Evolutionary conservation across 2,797 vertebrate species (phyloP).

Genomic region (Pseudochirops cupreus): DNA sequence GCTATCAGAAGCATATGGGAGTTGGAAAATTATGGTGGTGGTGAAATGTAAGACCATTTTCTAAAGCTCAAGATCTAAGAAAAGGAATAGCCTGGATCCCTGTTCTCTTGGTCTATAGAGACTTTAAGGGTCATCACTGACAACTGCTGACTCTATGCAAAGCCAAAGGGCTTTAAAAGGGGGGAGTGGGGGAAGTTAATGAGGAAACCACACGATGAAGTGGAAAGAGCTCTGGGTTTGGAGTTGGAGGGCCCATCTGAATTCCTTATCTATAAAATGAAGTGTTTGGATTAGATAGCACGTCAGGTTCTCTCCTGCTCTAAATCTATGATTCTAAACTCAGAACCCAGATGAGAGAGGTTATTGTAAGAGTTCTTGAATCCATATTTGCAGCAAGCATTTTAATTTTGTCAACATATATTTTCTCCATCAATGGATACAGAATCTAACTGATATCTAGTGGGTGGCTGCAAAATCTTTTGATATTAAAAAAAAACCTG

Average conservation of each 20-base stretch:
- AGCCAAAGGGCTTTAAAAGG: not conserved
- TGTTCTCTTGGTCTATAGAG: not conserved
- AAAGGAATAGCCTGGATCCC: not conserved
- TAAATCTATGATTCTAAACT: not conserved
- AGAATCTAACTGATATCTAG: not conserved
- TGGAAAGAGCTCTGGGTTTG: not conserved
- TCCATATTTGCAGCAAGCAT: not conserved
- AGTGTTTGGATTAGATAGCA: not conserved
- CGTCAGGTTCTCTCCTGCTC: not conserved
- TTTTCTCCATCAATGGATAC: not conserved
- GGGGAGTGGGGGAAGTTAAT: not conserved
- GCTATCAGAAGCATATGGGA: not conserved
- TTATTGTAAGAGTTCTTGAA: not conserved
- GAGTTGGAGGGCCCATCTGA: conserved; percentile 28
- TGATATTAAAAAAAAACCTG: not conserved
- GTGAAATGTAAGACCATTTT: not conserved
- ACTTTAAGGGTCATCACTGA: not conserved
- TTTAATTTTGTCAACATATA: not conserved
- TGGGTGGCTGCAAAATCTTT: not conserved
- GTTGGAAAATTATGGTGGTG: not conserved
- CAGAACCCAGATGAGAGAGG: not conserved
- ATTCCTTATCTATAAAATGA: conserved; percentile 47
- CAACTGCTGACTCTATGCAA: not conserved
- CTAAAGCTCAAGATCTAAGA: not conserved
- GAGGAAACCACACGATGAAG: not conserved